Evolutionary conservation across 2,113 vertebrate species (phyloP), one percentile per base, ranked within the genome.

Genomic region (Gymnocephalus cernua): DNA sequence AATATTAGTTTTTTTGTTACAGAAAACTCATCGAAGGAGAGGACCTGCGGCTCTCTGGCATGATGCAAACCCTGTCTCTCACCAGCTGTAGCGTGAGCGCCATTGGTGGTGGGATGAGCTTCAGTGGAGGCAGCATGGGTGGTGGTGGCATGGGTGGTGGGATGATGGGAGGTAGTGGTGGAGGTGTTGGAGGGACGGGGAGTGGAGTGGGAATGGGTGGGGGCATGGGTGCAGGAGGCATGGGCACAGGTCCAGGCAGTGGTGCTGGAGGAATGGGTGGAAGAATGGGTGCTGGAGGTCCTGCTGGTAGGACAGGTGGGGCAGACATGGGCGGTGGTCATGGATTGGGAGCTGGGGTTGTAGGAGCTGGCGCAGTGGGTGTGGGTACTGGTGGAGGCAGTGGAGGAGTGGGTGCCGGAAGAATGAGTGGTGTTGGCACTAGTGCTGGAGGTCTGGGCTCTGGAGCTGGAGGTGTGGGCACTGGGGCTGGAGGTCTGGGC

Each of bases 11-110:
- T 58, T 88, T 77, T 53, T 51, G 44, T 63, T 18, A 53, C 77
- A 95, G 95, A 80, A 95, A 96, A 83, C 86, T 96, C 72, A 93
- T 95, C 61, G 95, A 96, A 73, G 95, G 95, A 23, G 95, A 95
- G 74, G 94, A 95, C 67, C 87, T 91, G 41, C 91, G 95, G 3
- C 91, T 96, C 67, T 64, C 91, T 66, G 82, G 91, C 32, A 93
- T 94, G 89, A 79, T 95, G 75, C 84, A 90, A 84, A 92, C 91
- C 44, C 61, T 95, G 83, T 92, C 90, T 23, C 74, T 95, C 19
- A 74, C 91, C 53, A 76, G 84, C 76, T 87, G 92, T 61, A 88
- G 84, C 77, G 75, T 81, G 56, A 79, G 77, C 14, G 50, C 86
- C 56, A 78, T 87, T 86, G 61, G 80, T 77, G 69, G 51, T 61